Evolutionary conservation across 2,797 vertebrate species (phyloP).

Genomic region (Parauchenoglanis ngamensis): DNA sequence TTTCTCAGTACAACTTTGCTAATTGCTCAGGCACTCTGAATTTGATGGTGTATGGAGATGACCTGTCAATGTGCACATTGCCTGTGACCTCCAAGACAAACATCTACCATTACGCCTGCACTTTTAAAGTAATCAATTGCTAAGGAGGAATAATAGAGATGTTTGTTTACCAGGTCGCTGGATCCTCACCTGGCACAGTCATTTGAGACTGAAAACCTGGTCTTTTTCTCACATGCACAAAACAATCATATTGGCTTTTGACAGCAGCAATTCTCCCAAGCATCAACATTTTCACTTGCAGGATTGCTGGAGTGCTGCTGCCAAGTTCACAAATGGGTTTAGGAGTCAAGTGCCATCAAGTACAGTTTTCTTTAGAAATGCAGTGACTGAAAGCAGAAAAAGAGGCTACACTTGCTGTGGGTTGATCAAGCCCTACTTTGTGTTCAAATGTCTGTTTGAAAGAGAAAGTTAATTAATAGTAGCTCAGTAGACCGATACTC

Average conservation of each 20-base stretch:
- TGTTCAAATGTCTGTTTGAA: slow-evolving; percentile 1
- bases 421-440: slow-evolving; percentile 35
- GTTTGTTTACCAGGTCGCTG: slow-evolving; percentile 14
- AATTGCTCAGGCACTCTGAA: background rate
- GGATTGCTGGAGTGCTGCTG: slow-evolving; percentile 26
- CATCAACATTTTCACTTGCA: slow-evolving; percentile 28
- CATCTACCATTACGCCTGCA: slow-evolving; percentile 1
- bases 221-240: slow-evolving; percentile 15
- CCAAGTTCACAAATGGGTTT: slow-evolving; percentile 60
- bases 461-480: slow-evolving; percentile 10
- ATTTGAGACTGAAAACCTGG: slow-evolving; percentile 28
- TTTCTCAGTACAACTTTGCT: background rate
- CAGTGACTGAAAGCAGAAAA: slow-evolving; percentile 72
- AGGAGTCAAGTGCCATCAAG: slow-evolving; percentile 76
- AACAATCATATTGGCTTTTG: slow-evolving; percentile 39
- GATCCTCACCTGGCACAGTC: slow-evolving; percentile 12
- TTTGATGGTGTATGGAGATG: background rate
- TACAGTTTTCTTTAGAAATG: slow-evolving; percentile 71
- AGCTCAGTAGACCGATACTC: background rate
- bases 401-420: slow-evolving; percentile 60
- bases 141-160: slow-evolving; percentile 5
- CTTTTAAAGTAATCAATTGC: background rate
- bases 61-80: background rate
- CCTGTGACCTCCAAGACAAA: background rate
- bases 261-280: slow-evolving; percentile 39